A percentile compares a stretch with the other conserved stretches of the same genome.
These are phyloP conservation scores for Origma solitaria DNA, from an alignment of 2,113 vertebrate species.

Conservation along the genomic window DNA sequence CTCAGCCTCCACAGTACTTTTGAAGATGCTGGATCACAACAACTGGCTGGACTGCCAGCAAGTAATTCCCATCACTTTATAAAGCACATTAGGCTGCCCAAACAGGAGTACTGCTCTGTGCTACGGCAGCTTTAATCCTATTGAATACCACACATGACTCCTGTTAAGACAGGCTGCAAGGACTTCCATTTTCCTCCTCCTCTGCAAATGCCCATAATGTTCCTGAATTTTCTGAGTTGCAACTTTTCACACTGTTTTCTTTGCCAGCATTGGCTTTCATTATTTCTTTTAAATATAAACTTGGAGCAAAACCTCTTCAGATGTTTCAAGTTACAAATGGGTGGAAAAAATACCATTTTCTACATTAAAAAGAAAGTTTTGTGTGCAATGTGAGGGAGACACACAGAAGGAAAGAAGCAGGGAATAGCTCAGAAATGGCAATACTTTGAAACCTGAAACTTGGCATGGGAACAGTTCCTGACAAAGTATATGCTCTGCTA, in stretches of 20 bases:
- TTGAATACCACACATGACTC: not conserved
- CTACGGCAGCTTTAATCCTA: not conserved
- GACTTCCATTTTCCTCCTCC: slow-evolving; percentile 28
- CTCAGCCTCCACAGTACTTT: not conserved
- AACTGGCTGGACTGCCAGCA: not conserved
- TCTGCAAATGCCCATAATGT: slow-evolving; percentile 22
- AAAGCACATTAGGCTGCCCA: not conserved
- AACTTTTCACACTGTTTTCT: slow-evolving; percentile 37
- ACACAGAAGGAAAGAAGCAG: slow-evolving; percentile 14
- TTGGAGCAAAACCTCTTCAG: slow-evolving; percentile 44
- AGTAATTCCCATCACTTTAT: not conserved
- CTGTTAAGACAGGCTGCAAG: not conserved
- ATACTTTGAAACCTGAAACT: slow-evolving; percentile 51
- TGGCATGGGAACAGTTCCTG: slow-evolving; percentile 24
- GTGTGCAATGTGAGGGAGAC: slow-evolving; percentile 5
- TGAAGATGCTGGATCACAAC: slow-evolving; percentile 9
- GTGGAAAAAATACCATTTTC: slow-evolving; percentile 33
- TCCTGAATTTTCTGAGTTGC: slow-evolving; percentile 38
- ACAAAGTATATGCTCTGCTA: slow-evolving; percentile 49
- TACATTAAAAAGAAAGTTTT: slow-evolving; percentile 46
- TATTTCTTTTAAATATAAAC: slow-evolving; percentile 61
- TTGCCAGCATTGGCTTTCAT: slow-evolving; percentile 54
- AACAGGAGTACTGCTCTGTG: not conserved
- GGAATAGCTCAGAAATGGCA: slow-evolving; percentile 34
- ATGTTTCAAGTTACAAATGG: slow-evolving; percentile 49